phyloP scores from a whole-genome alignment of 1,140 invertebrate species.

The Drosophila virilis region DNA sequence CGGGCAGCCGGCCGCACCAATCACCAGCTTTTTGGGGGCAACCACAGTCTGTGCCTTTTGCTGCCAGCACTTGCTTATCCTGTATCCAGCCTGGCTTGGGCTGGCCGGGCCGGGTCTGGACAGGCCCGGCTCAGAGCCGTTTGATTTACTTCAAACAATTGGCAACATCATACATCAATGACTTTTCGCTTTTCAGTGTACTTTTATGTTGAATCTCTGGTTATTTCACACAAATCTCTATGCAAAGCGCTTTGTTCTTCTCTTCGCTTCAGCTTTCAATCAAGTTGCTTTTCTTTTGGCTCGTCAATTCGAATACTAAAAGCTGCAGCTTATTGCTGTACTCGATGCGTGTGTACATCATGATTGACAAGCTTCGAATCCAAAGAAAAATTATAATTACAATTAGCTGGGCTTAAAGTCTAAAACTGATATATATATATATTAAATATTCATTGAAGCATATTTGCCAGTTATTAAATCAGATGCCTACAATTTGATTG shows the following conservation, averaged over 20 bases:
- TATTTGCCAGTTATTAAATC: no score
- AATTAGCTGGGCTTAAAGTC: background rate
- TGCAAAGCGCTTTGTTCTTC: constrained; percentile 47
- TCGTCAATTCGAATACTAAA: constrained; percentile 9
- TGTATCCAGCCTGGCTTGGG: constrained; percentile 5
- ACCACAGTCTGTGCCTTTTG: constrained; percentile 67
- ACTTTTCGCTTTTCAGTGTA: constrained; percentile 50
- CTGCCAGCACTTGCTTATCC: constrained; percentile 56
- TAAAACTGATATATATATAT: no score
- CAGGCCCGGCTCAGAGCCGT: constrained; percentile 48
- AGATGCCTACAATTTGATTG: no score
- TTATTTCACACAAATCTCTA: constrained; percentile 59
- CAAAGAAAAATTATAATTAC: no score
- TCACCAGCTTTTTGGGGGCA: constrained; percentile 56
- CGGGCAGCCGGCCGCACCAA: constrained; percentile 46
- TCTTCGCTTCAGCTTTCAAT: constrained; percentile 15
- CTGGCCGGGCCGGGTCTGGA: background rate
- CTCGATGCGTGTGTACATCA: constrained; percentile 4
- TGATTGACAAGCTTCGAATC: background rate
- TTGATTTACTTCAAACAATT: constrained; percentile 83
- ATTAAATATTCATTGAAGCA: no score
- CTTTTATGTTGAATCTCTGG: constrained; percentile 47
- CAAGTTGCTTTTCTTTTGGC: constrained; percentile 12
- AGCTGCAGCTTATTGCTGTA: constrained; percentile 8
- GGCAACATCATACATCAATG: constrained; percentile 82